Conservation (phyloP, 2,888 invertebrate genomes). For the Adelphocoris suturalis region DNA sequence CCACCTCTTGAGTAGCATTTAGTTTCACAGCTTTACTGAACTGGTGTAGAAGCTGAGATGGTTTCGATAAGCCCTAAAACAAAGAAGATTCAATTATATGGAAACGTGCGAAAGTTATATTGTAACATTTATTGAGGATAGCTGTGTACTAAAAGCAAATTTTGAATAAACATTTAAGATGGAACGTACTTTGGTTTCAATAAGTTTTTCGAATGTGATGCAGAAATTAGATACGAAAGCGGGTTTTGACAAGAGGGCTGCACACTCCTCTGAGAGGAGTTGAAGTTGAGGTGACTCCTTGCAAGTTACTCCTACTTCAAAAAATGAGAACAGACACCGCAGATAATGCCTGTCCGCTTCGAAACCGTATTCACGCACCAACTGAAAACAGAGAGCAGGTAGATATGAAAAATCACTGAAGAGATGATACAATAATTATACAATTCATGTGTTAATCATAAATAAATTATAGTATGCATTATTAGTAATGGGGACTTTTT, state of each 20-base stretch:
- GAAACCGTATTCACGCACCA: constrained; percentile 94
- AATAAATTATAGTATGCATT: too few species aligned
- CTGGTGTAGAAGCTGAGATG: constrained; percentile 87
- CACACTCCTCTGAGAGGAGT: constrained; percentile 88
- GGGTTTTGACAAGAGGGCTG: constrained; percentile 89
- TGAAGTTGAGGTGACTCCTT: constrained; percentile 83
- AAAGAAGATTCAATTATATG: neutral
- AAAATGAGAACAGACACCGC: constrained; percentile 94
- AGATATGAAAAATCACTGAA: neutral
- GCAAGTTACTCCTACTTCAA: constrained; percentile 81
- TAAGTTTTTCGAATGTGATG: constrained; percentile 91
- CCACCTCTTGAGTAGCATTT: constrained; percentile 93
- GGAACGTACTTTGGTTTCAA: constrained; percentile 80
- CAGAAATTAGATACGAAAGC: constrained; percentile 93
- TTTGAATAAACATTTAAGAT: too few species aligned
- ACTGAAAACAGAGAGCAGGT: constrained; percentile 81
- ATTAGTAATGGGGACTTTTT: too few species aligned
- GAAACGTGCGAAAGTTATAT: too few species aligned
- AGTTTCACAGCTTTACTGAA: constrained; percentile 92
- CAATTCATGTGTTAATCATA: too few species aligned
- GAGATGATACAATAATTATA: neutral
- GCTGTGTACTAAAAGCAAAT: too few species aligned
- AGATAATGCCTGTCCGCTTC: constrained; percentile 98
- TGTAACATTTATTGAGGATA: too few species aligned
- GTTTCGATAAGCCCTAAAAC: constrained; percentile 70